Evolutionary conservation across 2,113 vertebrate genomes (phyloP).

Genomic region (Thunnus thynnus): DNA sequence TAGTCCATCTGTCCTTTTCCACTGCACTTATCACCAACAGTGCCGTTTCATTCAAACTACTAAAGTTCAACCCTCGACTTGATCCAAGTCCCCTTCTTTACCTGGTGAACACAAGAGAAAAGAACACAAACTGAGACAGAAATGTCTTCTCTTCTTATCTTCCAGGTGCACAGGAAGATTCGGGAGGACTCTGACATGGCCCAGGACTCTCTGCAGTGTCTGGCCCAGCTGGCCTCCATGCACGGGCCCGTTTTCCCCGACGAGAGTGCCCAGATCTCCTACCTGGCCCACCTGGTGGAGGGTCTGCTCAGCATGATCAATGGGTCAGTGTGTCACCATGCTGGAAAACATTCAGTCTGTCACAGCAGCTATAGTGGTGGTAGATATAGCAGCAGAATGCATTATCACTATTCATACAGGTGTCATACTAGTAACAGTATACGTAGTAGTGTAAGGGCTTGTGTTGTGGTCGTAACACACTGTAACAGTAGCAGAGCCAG

Average conservation of each 20-base stretch:
- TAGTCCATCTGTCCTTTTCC: neutral
- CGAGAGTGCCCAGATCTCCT: slow-evolving; percentile 96
- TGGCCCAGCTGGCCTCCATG: slow-evolving; percentile 97
- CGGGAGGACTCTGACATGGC: slow-evolving; percentile 99
- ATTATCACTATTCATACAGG: too few species aligned
- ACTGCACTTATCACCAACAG: neutral
- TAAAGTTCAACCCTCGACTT: neutral
- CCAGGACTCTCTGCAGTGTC: slow-evolving; percentile 97
- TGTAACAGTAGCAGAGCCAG: too few species aligned
- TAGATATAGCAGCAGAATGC: too few species aligned
- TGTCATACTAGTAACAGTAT: too few species aligned
- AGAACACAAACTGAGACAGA: neutral
- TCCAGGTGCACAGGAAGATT: slow-evolving; percentile 98
- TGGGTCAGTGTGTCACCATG: slow-evolving; percentile 87
- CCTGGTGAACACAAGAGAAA: neutral
- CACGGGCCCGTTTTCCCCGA: slow-evolving; percentile 97
- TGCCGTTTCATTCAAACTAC: neutral
- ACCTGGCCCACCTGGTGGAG: slow-evolving; percentile 98
- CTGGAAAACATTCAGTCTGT: neutral
- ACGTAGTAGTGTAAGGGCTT: too few species aligned
- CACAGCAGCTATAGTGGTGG: too few species aligned
- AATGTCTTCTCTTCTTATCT: slow-evolving; percentile 21
- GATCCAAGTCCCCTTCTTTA: neutral
- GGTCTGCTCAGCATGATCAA: slow-evolving; percentile 98
- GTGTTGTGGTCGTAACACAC: too few species aligned